Conservation (phyloP, 2,113 vertebrate species). For the Silurus meridionalis region DNA sequence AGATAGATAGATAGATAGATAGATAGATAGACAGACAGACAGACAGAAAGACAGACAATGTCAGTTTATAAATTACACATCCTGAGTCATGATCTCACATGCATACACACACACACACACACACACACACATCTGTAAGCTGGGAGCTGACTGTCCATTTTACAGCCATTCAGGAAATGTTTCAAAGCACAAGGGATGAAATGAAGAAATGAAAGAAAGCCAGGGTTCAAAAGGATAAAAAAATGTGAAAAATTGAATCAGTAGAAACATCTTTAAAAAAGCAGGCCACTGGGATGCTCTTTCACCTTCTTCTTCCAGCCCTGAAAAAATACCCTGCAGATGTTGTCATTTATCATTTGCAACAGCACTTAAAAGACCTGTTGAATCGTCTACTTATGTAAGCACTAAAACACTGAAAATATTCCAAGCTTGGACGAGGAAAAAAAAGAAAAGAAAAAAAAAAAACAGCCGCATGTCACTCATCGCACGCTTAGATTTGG, state of each 20-base stretch:
- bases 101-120: slow-evolving; percentile 19
- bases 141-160: slow-evolving; percentile 44
- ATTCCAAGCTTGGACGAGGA: not conserved
- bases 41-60: too few species aligned
- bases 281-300: not conserved
- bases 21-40: not conserved
- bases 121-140: slow-evolving; percentile 66
- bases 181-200: slow-evolving; percentile 52
- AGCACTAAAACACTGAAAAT: not conserved
- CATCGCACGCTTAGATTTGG: slow-evolving; percentile 38
- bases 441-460: too few species aligned
- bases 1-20: not conserved
- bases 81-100: not conserved
- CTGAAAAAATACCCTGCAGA: not conserved
- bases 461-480: slow-evolving; percentile 39
- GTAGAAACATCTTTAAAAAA: not conserved
- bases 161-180: slow-evolving; percentile 76
- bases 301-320: not conserved
- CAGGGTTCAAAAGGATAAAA: not conserved
- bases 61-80: too few species aligned
- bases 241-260: slow-evolving; percentile 7
- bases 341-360: not conserved
- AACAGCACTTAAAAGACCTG: not conserved
- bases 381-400: not conserved
- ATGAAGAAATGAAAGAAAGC: slow-evolving; percentile 42